Evolutionary conservation across 1,140 invertebrate genomes (phyloP), one percentile per base, ranked within the genome.

Genomic region (Trichoplusia ni): DNA sequence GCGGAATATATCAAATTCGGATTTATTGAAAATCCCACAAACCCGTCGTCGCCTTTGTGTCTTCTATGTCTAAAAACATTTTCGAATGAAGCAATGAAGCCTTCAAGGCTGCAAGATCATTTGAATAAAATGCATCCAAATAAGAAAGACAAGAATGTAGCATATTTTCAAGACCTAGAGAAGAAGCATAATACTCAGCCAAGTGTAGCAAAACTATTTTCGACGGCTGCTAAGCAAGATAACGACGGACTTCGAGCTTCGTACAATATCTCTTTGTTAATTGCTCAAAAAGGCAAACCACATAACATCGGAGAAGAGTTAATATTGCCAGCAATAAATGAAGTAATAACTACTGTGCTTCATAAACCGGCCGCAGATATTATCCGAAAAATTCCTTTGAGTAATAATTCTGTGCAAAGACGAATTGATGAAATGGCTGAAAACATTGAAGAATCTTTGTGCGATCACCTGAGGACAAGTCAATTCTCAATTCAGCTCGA

Each of bases 361-460:
- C 77, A 84, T 68, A 84, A 84, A 69, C 56, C 78, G 51, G 38
- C 72, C 70, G 71, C 9, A 73, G 79, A 86, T 67, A 71, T 84
- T 13, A 18, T 80, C 4, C 80, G 82, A 74, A 86, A 29, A 84
- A 79, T 77, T 78, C 75, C 75, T 37, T 85, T 86, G 25, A 82
- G 78, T 69, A 83, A 82, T 63, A 85, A 87, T 40, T 79, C 81
- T 56, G 78, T 81, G 16, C 40, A 81, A 81, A 86, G 75, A 79
- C 56, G 75, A 44, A 86, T 84, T 75, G 80, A 87, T 77, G 78
- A 84, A 84, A 90, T 89, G 79, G 71, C 54, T 67, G 77, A 66
- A 78, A 89, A 88, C 74, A 40, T 40, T 40, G 37, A 40, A 40
- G 14, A 40, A 14, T 66, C 42, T 83, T 70, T 19, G 84, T 84